Conservation (phyloP, 2,888 invertebrate species). For the Drosophila lacicola region DNA sequence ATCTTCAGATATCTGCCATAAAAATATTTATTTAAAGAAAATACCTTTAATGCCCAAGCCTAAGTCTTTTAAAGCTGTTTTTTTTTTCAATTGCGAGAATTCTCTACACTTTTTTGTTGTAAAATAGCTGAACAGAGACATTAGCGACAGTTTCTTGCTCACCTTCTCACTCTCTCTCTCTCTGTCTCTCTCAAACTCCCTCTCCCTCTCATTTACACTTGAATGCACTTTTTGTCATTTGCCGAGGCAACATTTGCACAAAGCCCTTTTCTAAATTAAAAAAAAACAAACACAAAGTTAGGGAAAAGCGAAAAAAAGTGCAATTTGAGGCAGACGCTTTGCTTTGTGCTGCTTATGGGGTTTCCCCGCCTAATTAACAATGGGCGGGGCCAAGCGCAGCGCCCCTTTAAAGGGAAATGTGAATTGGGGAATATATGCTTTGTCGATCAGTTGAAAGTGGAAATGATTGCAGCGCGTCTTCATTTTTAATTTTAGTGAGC, state of each 20-base stretch:
- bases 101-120: not conserved
- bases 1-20: too few species aligned
- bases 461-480: constrained; percentile 16
- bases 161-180: constrained; percentile 2
- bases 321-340: constrained; percentile 34
- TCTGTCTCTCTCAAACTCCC: not conserved
- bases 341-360: constrained; percentile 49
- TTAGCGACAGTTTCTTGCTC: not conserved
- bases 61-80: not conserved
- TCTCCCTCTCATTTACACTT: constrained; percentile 73
- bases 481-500: constrained; percentile 13
- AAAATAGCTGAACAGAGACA: constrained; percentile 2
- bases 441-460: constrained; percentile 40
- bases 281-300: constrained; percentile 16
- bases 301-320: constrained; percentile 47
- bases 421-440: not conserved
- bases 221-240: constrained; percentile 78
- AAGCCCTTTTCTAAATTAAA: constrained; percentile 50
- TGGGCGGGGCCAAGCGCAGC: constrained; percentile 2
- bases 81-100: not conserved
- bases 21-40: too few species aligned
- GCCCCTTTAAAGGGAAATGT: constrained; percentile 7
- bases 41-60: not conserved
- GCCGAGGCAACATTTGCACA: constrained; percentile 39
- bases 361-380: constrained; percentile 64